These are phyloP conservation scores for Scaptomyza reducta DNA, from an alignment of 2,888 invertebrate genomes.

Conservation along the genomic window DNA sequence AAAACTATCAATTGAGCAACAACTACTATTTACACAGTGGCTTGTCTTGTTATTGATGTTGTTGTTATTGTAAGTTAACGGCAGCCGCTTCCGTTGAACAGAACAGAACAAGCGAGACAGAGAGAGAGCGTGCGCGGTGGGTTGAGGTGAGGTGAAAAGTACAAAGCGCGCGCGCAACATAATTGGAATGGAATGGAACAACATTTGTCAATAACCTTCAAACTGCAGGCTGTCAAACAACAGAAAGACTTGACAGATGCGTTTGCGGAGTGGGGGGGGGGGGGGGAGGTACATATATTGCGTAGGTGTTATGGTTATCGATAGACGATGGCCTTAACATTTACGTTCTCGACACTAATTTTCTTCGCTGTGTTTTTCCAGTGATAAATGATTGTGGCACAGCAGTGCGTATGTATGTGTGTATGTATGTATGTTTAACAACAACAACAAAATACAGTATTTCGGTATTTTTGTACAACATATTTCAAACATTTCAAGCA, in stretches of 20 bases:
- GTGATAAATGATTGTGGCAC: slow-evolving; percentile 53
- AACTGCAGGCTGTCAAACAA: slow-evolving; percentile 9
- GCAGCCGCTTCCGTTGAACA: slow-evolving; percentile 62
- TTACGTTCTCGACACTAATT: background rate
- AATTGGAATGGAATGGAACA: slow-evolving; percentile 65
- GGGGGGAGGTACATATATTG: background rate
- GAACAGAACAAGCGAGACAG: slow-evolving; percentile 43
- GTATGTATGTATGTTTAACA: no score
- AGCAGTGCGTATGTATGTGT: slow-evolving; percentile 14
- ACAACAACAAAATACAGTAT: background rate
- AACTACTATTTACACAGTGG: slow-evolving; percentile 66
- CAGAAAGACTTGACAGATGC: background rate
- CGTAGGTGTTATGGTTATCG: slow-evolving; percentile 19
- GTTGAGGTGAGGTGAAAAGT: background rate
- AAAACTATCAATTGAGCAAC: slow-evolving; percentile 51
- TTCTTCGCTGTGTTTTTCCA: slow-evolving; percentile 28
- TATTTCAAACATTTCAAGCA: slow-evolving; percentile 72
- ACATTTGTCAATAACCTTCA: slow-evolving; percentile 57
- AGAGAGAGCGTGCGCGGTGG: background rate
- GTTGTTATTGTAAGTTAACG: slow-evolving; percentile 51
- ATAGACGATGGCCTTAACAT: slow-evolving; percentile 32
- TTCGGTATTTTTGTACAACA: slow-evolving; percentile 75
- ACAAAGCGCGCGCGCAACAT: slow-evolving; percentile 42
- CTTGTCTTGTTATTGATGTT: slow-evolving; percentile 41
- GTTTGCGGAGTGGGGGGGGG: slow-evolving; percentile 1